Base-by-base conservation (phyloP, 2,113 vertebrate species). In the Toxotes chatareus region DNA sequence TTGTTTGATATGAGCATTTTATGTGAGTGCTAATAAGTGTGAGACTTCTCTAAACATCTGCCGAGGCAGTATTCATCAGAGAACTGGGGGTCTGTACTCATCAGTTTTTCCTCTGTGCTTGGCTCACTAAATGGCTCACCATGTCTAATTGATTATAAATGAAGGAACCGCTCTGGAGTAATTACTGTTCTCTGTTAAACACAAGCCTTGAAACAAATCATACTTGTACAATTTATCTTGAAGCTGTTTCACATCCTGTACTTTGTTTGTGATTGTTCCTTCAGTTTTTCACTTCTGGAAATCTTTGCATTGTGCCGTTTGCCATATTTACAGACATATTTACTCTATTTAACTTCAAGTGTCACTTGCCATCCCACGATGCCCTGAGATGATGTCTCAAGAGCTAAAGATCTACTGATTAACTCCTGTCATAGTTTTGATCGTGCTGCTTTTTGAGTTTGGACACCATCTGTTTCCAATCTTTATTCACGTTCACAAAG, bases 381-480 rank as follows among this genome's bases (percentile, higher is more conserved):
- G 27, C 32, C 64, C 21, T 78, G 56, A 67, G 66, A 62, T 47
- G 1, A 47, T 60, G 36, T 68, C 23, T 74, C n/a, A n/a, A 36
- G 34, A 60, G 46, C 27, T 49, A 14, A 57, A 71, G 12, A 76
- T 80, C 32, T 40, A 42, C 70, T 74, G 44, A 4, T 79, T 64
- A 38, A 63, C 16, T 70, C 27, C 27, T 27, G 27, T 27, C 27
- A 27, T 27, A 27, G 38, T 72, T 79, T 69, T 77, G 34, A 79
- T 83, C 0, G 4, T 69, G 63, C 59, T 36, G 36, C 47, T 63
- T 21, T 34, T 68, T n/a, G 11, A 80, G 61, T 76, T 82, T 76
- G 55, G n/a, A 51, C 57, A 65, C 16, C 80, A 78, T 89, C 76
- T 94, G 86, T 82, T 90, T 90, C 72, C 70, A 90, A 82, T 92